Conservation (phyloP, 2,888 invertebrate species). For the Stenchaetothrips biformis region DNA sequence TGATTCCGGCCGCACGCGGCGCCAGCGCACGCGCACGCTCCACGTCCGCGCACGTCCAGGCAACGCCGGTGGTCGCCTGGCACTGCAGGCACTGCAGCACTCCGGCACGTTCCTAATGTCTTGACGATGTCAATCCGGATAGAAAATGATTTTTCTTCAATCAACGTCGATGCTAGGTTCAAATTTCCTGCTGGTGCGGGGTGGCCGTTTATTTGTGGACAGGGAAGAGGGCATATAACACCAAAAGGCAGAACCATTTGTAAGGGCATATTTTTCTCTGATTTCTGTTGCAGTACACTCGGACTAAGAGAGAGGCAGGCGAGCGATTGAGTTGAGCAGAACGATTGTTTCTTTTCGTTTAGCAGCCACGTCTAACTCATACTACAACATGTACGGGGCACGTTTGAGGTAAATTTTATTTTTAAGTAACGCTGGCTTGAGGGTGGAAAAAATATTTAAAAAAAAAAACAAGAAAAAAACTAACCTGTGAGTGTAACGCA, state of each 20-base stretch:
- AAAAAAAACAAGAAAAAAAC: no score
- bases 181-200: no score
- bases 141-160: not conserved
- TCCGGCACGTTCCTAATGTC: not conserved
- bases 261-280: not conserved
- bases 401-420: conserved; percentile 2
- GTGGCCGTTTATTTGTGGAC: no score
- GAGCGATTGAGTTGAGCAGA: not conserved
- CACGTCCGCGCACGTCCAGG: not conserved
- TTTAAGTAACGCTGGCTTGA: no score
- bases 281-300: conserved; percentile 10
- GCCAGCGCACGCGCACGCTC: not conserved
- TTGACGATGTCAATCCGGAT: not conserved
- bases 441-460: no score
- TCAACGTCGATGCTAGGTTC: no score
- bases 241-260: not conserved
- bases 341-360: not conserved
- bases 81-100: not conserved
- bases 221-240: no score
- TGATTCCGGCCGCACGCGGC: not conserved
- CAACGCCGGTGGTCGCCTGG: not conserved
- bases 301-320: conserved; percentile 20
- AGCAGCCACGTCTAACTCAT: not conserved
- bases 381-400: not conserved
- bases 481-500: no score